These are phyloP conservation scores for Mus spicilegus DNA, from an alignment of 2,113 vertebrate genomes.

Conservation along the genomic window DNA sequence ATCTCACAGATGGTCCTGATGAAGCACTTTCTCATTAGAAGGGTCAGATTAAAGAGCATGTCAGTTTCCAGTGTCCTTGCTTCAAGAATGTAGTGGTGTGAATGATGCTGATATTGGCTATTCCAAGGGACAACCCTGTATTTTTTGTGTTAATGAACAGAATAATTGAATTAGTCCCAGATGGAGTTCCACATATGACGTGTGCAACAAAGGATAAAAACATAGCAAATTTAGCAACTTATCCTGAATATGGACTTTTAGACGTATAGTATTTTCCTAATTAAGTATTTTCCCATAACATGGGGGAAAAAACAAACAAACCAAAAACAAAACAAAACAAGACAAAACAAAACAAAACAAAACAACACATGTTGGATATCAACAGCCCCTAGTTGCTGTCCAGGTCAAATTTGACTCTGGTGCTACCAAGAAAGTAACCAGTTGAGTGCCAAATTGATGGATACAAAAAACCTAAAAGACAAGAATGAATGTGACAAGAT, in stretches of 20 bases:
- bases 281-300: conserved; percentile 88
- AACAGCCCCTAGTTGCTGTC: conserved; percentile 96
- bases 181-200: conserved; percentile 90
- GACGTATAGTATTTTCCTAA: conserved; percentile 95
- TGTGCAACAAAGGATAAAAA: conserved; percentile 90
- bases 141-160: conserved; percentile 97
- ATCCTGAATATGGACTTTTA: conserved; percentile 89
- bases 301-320: conserved; percentile 82
- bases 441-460: conserved; percentile 95
- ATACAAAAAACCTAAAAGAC: conserved; percentile 90
- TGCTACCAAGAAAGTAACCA: conserved; percentile 87
- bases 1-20: conserved; percentile 86
- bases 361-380: conserved; percentile 93
- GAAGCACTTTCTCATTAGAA: conserved; percentile 89
- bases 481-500: conserved; percentile 96
- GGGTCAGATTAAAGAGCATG: conserved; percentile 88
- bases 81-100: conserved; percentile 92
- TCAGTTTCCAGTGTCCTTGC: conserved; percentile 89
- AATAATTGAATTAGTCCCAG: conserved; percentile 95
- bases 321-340: too few species aligned
- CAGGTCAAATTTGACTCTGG: conserved; percentile 89
- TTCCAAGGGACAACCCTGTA: conserved; percentile 91
- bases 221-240: conserved; percentile 87
- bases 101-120: conserved; percentile 92
- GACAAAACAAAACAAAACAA: conserved; percentile 57